Base-by-base conservation (phyloP, 1,140 invertebrate species). In the Magallana ariakensis region DNA sequence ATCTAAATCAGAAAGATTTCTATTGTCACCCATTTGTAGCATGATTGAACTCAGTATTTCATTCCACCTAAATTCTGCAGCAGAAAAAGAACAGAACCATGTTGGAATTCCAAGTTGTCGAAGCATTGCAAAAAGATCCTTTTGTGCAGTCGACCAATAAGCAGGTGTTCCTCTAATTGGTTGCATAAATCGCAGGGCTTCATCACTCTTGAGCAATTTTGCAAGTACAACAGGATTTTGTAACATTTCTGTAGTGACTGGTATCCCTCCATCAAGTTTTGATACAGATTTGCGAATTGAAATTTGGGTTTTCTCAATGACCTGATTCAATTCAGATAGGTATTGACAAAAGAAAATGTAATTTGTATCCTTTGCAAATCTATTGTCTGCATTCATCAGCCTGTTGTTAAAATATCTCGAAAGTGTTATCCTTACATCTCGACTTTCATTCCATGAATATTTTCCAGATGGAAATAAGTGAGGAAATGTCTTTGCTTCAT, bases 61-160 rank as follows among this genome's bases (percentile, higher is more conserved):
- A 19, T 13, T 33, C 89, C 90, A 91, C 57, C 66, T 62, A 0
- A 80, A 85, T 80, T 90, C 90, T 15, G 90, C 90, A 19, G 89
- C 80, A 56, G 89, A 91, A 62, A 90, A 85, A 10, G 83, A 89
- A 57, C 70, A 83, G 58, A 91, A 88, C 60, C 66, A 90, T 16
- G 87, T 89, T 22, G 89, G 85, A 11, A 83, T 13, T 3, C 89
- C 89, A n/a, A 91, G 70, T 82, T 90, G 89, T 15, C 87, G 58
- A 5, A 91, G 75, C 90, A 91, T 91, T 9, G 90, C 90, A 88
- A 91, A 90, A 11, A 91, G 19, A 75, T 90, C 89, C 81, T 90
- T 90, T 60, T 90, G 58, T 53, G 70, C 26, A 60, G n/a, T 26
- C 81, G 90, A 19, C 83, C 82, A 89, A 60, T 89, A 90, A 22